Conservation (phyloP, 2,888 invertebrate genomes). For the Dromius quadrimaculatus region DNA sequence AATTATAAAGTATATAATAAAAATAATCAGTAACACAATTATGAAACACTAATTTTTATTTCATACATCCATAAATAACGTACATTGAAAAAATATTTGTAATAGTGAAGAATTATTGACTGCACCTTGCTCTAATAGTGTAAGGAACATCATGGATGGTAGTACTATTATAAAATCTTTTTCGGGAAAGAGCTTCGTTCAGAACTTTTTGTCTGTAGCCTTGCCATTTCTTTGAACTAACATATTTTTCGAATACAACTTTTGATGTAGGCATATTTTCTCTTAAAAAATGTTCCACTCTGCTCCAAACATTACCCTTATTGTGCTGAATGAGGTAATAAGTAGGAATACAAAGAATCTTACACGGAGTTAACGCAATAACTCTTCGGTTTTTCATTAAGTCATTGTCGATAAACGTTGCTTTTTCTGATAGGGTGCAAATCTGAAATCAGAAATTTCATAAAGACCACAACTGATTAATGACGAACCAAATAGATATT, state of each 20-base stretch:
- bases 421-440: not conserved
- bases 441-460: no score
- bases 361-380: conserved; percentile 73
- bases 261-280: conserved; percentile 72
- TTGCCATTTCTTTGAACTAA: conserved; percentile 71
- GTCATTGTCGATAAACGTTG: conserved; percentile 72
- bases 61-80: not conserved
- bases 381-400: conserved; percentile 75
- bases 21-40: no score
- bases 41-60: not conserved
- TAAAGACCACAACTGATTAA: not conserved
- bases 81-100: not conserved
- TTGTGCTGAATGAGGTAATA: conserved; percentile 78
- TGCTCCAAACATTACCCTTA: conserved; percentile 75
- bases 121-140: conserved; percentile 69
- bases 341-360: conserved; percentile 77
- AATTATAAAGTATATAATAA: no score
- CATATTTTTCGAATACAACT: conserved; percentile 70
- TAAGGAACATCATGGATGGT: conserved; percentile 75
- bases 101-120: not conserved
- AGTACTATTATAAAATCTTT: conserved; percentile 69
- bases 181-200: conserved; percentile 65
- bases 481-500: not conserved
- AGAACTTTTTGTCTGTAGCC: conserved; percentile 69
- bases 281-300: conserved; percentile 72